Evolutionary conservation across 23 tunicate species (phyloP).

Genomic region (Phallusia fumigata): DNA sequence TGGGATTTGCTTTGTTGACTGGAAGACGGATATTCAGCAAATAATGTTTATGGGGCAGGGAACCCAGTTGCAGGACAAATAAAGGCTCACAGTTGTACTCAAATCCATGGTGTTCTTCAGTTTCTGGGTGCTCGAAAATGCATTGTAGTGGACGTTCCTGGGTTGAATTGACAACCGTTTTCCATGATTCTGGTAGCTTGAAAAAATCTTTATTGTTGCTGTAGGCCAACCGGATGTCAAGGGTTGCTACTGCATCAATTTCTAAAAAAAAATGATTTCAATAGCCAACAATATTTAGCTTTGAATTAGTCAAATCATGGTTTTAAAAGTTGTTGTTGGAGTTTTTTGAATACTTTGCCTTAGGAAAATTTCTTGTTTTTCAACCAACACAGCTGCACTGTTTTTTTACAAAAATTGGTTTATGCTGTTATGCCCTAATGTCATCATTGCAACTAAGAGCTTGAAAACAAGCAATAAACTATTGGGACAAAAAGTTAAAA

Average conservation of each 20-base stretch:
- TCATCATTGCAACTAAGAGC: no score
- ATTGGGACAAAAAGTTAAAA: no score
- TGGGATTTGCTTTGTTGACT: not conserved
- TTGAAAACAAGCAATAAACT: no score
- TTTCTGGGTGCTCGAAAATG: constrained; percentile 36
- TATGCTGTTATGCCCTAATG: no score
- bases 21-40: constrained; percentile 69
- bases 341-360: no score
- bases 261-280: not conserved
- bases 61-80: constrained; percentile 73
- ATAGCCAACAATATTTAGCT: not conserved
- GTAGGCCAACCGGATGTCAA: constrained; percentile 58
- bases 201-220: constrained; percentile 28
- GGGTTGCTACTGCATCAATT: constrained; percentile 17
- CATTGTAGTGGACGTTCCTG: constrained; percentile 63
- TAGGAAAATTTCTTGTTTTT: no score
- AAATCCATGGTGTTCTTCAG: constrained; percentile 27
- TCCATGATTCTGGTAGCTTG: constrained; percentile 45
- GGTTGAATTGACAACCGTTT: constrained; percentile 25
- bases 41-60: constrained; percentile 75
- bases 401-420: no score
- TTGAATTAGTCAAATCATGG: no score
- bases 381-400: no score
- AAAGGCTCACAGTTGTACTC: constrained; percentile 82
- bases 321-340: no score